Percentiles rank a stretch among this genome's conserved stretches.
Evolutionary conservation across 2,888 invertebrate genomes (phyloP).

Genomic region (Endotricha flammealis): DNA sequence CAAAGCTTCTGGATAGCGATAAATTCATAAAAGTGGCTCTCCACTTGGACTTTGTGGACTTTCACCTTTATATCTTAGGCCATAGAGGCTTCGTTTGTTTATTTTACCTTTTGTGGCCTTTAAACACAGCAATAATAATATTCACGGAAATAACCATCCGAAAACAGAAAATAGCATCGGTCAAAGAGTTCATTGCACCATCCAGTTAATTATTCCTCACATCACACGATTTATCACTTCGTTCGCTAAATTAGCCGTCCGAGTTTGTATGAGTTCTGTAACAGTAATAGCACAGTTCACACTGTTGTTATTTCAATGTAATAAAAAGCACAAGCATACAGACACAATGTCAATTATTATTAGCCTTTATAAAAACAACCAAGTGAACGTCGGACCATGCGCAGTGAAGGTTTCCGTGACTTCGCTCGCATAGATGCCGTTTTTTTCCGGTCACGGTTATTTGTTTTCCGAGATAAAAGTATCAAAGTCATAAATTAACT

Average conservation of each 20-base stretch:
- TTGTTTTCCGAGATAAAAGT: too few species aligned
- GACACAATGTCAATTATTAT: too few species aligned
- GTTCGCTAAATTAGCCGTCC: constrained; percentile 11
- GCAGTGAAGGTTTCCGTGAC: too few species aligned
- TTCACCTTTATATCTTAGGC: neutral
- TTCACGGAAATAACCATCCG: constrained; percentile 20
- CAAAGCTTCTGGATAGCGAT: constrained; percentile 39
- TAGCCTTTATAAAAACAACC: too few species aligned
- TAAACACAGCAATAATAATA: constrained; percentile 1
- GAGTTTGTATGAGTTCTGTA: neutral
- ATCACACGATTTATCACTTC: constrained; percentile 16
- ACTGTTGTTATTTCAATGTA: too few species aligned
- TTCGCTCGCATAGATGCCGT: too few species aligned
- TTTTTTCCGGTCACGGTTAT: too few species aligned
- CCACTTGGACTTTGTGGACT: neutral
- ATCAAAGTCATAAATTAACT: too few species aligned
- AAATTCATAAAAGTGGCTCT: neutral
- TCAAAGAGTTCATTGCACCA: constrained; percentile 25
- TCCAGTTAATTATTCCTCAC: constrained; percentile 13
- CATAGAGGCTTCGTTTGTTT: neutral
- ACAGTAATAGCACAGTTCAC: neutral
- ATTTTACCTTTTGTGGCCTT: too few species aligned
- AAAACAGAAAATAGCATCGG: constrained; percentile 24
- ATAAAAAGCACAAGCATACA: too few species aligned
- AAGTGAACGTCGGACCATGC: too few species aligned